phyloP scores from a whole-genome alignment of 2,113 vertebrate genomes.

The Puntigrus tetrazona region DNA sequence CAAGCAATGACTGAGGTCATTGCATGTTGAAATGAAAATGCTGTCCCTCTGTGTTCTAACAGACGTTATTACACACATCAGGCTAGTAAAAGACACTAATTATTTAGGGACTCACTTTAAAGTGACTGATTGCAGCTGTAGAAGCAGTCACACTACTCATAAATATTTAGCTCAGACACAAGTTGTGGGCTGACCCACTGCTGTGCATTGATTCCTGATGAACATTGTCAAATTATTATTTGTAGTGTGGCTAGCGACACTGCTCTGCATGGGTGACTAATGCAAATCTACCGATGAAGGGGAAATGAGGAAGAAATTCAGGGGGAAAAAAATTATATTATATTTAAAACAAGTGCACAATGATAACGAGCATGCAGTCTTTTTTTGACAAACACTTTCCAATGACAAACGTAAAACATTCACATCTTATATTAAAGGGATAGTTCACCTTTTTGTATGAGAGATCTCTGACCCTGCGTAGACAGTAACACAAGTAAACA shows the following conservation, averaged over 20 bases:
- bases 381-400: not conserved
- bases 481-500: too few relatives aligned
- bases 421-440: too few relatives aligned
- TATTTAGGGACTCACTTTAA: conserved; percentile 93
- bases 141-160: conserved; percentile 94
- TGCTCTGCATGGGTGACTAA: conserved; percentile 60
- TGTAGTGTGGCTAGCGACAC: conserved; percentile 67
- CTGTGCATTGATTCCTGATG: conserved; percentile 91
- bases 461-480: too few relatives aligned
- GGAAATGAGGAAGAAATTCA: not conserved
- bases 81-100: conserved; percentile 97
- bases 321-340: not conserved
- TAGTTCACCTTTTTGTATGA: too few relatives aligned
- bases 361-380: not conserved
- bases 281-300: conserved; percentile 20
- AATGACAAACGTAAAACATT: not conserved
- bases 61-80: conserved; percentile 94
- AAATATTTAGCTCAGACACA: conserved; percentile 98
- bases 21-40: conserved; percentile 88
- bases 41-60: conserved; percentile 89
- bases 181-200: conserved; percentile 87
- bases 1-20: conserved; percentile 95
- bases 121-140: conserved; percentile 97
- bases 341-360: too few relatives aligned
- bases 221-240: conserved; percentile 81